Base-by-base conservation (phyloP, 2,888 invertebrate genomes). In the Eupithecia subumbrata region DNA sequence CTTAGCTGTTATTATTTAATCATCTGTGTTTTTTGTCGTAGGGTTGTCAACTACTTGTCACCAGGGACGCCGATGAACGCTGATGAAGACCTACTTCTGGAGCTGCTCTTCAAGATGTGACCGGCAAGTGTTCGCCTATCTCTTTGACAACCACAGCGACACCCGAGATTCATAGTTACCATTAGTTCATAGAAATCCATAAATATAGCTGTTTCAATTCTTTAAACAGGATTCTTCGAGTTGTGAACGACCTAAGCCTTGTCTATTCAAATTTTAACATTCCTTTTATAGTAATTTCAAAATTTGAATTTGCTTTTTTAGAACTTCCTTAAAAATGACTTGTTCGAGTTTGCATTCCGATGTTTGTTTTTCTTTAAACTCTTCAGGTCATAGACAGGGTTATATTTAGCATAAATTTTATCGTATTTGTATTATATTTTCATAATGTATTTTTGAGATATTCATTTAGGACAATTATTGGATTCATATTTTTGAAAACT, bases 341-440 rank as follows among this genome's bases (percentile, higher is more conserved):
- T 93, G 91, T 92, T 91, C 90, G 92, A 93, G 90, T 93, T 92
- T 92, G 88, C 87, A 90, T 90, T 91, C 84, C 85, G 86, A 87
- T 88, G 86, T 85, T 87, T 83, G 82, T 82, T 83, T 90, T 94
- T 90, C 84, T 91, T 90, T 87, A 88, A 93, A 93, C 93, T 94
- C 94, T 94, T 94, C 95, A 95, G 95, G 95, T 95, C 95, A 94
- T 94, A 94, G 94, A 94, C 95, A 95, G 95, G 95, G 95, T 95
- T 94, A 94, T 93, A 94, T 94, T 94, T 94, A 95, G 94, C 94
- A 93, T 94, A 94, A 94, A 94, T 93, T 94, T 94, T 95, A 94
- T 93, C 93, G 93, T 93, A 93, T 95, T 92, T 91, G 92, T 93
- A 94, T 94, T 94, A 94, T 93, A 95, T 95, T 95, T 95, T 94